Conservation (phyloP, 1,140 invertebrate genomes). For the Zaprionus inermis region DNA sequence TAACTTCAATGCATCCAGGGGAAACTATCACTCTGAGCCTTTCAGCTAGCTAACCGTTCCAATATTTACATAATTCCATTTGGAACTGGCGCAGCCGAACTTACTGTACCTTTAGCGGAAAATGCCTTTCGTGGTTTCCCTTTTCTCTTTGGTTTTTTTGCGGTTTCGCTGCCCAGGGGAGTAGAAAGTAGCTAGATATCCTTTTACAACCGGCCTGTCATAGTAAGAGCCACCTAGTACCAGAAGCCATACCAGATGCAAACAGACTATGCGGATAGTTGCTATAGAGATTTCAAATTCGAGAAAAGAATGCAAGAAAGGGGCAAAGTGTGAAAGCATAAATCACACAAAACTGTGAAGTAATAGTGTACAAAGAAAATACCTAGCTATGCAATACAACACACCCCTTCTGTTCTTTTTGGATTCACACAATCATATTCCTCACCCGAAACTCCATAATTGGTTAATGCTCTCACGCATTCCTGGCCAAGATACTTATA, state of each 20-base stretch:
- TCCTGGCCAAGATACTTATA: constrained; percentile 1
- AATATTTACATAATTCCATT: constrained; percentile 75
- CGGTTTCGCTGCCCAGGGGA: constrained; percentile 55
- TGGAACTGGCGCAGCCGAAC: constrained; percentile 48
- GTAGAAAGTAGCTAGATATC: constrained; percentile 41
- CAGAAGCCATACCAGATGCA: constrained; percentile 27
- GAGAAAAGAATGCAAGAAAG: neutral
- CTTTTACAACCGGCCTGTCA: constrained; percentile 47
- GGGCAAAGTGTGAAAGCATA: constrained; percentile 2
- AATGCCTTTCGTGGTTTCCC: constrained; percentile 66
- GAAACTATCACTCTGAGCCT: neutral
- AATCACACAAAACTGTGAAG: constrained; percentile 2
- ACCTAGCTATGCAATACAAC: neutral
- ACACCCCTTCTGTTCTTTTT: neutral
- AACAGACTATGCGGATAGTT: neutral
- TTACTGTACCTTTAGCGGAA: constrained; percentile 55
- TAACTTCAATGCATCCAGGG: constrained; percentile 32
- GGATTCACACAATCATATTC: neutral
- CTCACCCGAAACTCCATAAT: neutral
- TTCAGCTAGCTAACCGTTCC: constrained; percentile 9
- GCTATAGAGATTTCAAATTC: neutral
- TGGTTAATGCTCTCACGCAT: neutral
- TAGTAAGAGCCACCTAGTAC: constrained; percentile 22
- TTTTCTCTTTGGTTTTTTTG: constrained; percentile 54
- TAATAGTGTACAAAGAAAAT: neutral